Evolutionary conservation across 2,113 vertebrate species (phyloP).

Genomic region (Egretta garzetta): DNA sequence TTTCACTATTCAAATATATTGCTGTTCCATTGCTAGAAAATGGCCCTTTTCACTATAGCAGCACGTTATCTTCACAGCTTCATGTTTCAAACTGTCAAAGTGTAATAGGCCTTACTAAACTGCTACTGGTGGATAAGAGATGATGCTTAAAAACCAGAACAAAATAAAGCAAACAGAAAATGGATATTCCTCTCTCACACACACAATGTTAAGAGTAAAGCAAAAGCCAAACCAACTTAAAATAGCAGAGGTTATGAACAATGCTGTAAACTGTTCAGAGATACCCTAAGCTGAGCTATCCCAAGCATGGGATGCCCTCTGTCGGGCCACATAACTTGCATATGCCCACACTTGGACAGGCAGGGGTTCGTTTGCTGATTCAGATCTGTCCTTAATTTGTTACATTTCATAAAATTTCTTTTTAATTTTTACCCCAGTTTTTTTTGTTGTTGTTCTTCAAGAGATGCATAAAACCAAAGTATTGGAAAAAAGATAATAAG

Average conservation of each 20-base stretch:
- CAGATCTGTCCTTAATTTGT: not conserved
- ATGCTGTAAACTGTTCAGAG: not conserved
- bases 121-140: not conserved
- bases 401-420: not conserved
- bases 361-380: not conserved
- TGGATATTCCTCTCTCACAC: not conserved
- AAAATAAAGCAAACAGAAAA: not conserved
- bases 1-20: not conserved
- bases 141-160: not conserved
- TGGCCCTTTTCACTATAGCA: not conserved
- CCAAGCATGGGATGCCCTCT: not conserved
- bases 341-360: not conserved
- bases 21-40: not conserved
- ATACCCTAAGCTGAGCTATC: not conserved
- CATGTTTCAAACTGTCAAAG: not conserved
- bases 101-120: not conserved
- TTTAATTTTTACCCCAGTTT: not conserved
- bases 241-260: not conserved
- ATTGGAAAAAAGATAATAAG: not conserved
- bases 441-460: not conserved
- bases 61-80: not conserved
- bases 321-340: not conserved
- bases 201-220: not conserved
- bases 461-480: not conserved
- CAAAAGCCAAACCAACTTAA: not conserved